Conservation (phyloP, 2,113 vertebrate species). For the Psammodynastes pulverulentus region DNA sequence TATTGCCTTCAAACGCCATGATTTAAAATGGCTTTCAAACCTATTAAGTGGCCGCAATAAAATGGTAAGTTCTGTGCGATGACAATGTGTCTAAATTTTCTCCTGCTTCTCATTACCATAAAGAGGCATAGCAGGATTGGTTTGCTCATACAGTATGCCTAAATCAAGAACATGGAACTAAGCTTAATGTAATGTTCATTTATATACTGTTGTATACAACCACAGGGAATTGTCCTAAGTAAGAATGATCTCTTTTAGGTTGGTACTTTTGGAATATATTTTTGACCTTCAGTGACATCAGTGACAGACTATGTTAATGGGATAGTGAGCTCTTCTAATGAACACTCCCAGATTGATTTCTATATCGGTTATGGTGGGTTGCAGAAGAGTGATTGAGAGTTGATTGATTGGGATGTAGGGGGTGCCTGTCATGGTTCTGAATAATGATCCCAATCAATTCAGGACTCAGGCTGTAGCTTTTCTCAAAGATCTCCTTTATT, state of each 20-base stretch:
- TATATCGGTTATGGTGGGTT: neutral
- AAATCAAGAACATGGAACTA: neutral
- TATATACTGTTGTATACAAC: neutral
- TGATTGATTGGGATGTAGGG: neutral
- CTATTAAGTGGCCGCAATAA: conserved; percentile 61
- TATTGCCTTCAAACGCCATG: conserved; percentile 71
- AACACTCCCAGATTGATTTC: neutral
- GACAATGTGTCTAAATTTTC: neutral
- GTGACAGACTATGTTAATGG: neutral
- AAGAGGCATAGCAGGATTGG: neutral
- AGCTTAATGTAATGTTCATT: neutral
- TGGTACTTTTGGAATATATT: neutral
- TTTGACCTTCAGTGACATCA: neutral
- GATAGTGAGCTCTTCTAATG: neutral
- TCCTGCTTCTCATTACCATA: conserved; percentile 17
- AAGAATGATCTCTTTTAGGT: neutral
- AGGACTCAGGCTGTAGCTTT: no score
- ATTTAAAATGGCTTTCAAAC: conserved; percentile 75
- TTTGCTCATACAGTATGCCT: neutral
- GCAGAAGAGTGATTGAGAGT: neutral
- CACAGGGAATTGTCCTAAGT: neutral
- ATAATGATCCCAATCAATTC: no score
- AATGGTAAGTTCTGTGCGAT: conserved; percentile 60
- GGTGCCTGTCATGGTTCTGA: no score
- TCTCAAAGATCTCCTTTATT: no score